Base-by-base conservation (phyloP, 1,140 invertebrate genomes). In the Diabrotica undecimpunctata region DNA sequence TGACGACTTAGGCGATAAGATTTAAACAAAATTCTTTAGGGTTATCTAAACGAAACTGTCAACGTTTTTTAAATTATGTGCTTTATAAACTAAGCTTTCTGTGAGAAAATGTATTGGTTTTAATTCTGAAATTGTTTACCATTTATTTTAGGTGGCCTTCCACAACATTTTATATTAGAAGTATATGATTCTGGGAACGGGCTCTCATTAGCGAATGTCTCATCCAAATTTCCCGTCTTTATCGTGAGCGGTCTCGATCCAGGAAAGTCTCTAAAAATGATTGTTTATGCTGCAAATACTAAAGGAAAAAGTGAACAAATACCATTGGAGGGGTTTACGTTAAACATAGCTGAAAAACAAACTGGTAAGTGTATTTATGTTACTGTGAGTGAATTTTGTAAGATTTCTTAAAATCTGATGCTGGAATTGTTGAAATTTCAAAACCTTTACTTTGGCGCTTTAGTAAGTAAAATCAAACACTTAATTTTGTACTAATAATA, bases 321-420 rank as follows among this genome's bases (percentile, higher is more conserved):
- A 7, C 73, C 79, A 10, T 66, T 89, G 2, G 86, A 88, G 72
- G 87, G 85, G 12, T 86, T 83, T 71, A 90, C 88, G 7, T 80
- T 92, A 1, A 90, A 91, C 79, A 83, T 86, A 52, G 88, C 90
- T 36, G 90, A 93, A 72, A 92, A 90, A 75, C 88, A 90, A 80
- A 92, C 90, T 76, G 88, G 90, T 91, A 82, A 85, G 82, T 57
- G 6, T 5, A 6, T n/a, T 46, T 46, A 10, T 25, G 25, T 25
- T 25, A 25, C 25, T 25, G 4, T 25, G 25, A 25, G 1, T 25
- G 25, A 25, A 25, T 25, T 2, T 25, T 25, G n/a, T n/a, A n/a
- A n/a, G n/a, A n/a, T n/a, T 25, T 25, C 25, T 25, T 25, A 25
- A 1, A 25, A 1, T 25, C 25, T 1, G 25, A 25, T 25, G 1